Base-by-base conservation (phyloP, 2,797 vertebrate genomes). In the Cryptoprocta ferox region DNA sequence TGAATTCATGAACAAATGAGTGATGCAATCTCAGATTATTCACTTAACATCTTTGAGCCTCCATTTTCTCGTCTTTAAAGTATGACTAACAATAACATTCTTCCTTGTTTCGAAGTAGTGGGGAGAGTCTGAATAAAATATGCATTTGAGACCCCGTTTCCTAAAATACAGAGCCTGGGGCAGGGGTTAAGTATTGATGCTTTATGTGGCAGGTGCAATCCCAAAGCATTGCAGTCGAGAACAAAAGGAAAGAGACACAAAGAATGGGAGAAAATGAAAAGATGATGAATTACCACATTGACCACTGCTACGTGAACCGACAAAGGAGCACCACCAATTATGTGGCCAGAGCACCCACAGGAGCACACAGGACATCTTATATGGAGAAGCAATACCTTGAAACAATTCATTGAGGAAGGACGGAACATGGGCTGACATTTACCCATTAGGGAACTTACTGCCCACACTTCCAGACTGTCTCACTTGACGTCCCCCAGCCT, bases 81-180 rank as follows among this genome's bases (percentile, higher is more conserved):
- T 73, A 83, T 65, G 39, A 90, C 37, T 84, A 89, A 84, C n/a
- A 84, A 75, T 68, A 79, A 76, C n/a, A 66, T 78, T 50, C 59
- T 35, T 85, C 24, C 6, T 48, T 68, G 1, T 30, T 84, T 95
- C 80, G 80, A 96, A 88, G 45, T 63, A 15, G 59, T 79, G 42
- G 56, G 76, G 6, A 95, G 61, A 88, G 12, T 85, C 73, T 71
- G 81, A 88, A 90, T 88, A 86, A 90, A 89, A 50, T 53, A 65
- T 13, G 14, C 35, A 0, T 11, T 61, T 45, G 28, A 70, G n/a
- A 88, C 39, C 35, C 14, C 19, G 24, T 91, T 92, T 93, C 66
- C 59, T 84, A 76, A 75, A 92, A 95, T 85, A 78, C 85, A 78
- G 96, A 83, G 61, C 73, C 39, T 28, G 68, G 81, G 78, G 71